Percentiles rank a stretch among this genome's conserved stretches.
phyloP scores from a whole-genome alignment of 2,113 vertebrate genomes.

The Excalfactoria chinensis region DNA sequence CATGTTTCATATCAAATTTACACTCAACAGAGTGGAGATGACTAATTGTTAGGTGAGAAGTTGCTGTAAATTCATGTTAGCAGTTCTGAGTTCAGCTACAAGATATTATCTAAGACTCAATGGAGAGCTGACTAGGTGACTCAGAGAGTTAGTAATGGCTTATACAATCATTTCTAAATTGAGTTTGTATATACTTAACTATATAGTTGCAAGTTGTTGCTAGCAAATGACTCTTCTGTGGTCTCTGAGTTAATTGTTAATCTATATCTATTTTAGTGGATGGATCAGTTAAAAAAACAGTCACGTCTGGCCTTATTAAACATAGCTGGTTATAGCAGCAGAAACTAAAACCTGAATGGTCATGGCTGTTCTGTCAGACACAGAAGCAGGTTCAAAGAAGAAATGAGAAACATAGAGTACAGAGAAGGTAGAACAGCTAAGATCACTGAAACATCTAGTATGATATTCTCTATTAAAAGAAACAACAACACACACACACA shows the following conservation, averaged over 20 bases:
- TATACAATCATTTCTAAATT: slow-evolving; percentile 49
- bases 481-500: too few species aligned
- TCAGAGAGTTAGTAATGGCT: slow-evolving; percentile 60
- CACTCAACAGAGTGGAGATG: slow-evolving; percentile 54
- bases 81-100: slow-evolving; percentile 46
- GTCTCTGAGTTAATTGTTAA: neutral
- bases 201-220: slow-evolving; percentile 1
- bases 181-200: neutral
- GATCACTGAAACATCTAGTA: neutral
- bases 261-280: slow-evolving; percentile 4
- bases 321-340: neutral
- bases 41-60: slow-evolving; percentile 70
- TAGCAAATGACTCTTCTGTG: neutral
- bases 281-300: slow-evolving; percentile 5
- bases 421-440: neutral
- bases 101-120: slow-evolving; percentile 43
- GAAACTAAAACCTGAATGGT: neutral
- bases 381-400: neutral
- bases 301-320: neutral
- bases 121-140: slow-evolving; percentile 26
- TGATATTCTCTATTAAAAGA: neutral
- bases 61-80: slow-evolving; percentile 49
- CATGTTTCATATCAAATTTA: slow-evolving; percentile 56
- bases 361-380: neutral
- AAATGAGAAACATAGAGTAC: neutral